Evolutionary conservation across 2,113 vertebrate genomes (phyloP), one percentile per base, ranked within the genome.

Genomic region (Ictidomys tridecemlineatus): DNA sequence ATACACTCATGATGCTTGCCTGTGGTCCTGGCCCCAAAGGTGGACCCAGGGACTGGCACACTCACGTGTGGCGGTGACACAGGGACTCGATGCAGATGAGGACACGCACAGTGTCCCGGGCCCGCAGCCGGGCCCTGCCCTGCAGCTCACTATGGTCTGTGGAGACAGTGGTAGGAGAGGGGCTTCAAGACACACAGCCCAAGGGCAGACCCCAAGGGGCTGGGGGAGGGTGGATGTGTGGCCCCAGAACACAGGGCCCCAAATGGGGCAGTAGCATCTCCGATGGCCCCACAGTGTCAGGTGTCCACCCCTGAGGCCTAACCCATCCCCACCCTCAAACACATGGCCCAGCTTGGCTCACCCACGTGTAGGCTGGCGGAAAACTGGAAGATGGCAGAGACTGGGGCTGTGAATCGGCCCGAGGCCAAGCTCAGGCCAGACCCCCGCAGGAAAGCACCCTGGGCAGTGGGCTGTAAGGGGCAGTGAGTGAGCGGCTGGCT

Each of bases 11-110:
- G 61, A 30, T 32, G 28, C 4, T 34, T 13, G 7, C 65, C 13
- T 39, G 2, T 5, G 1, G 48, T 1, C 73, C 45, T 45, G 13
- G 48, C 18, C 26, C 10, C 20, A 14, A 61, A 4, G 13, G 61
- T 0, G 69, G 88, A 32, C 69, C 30, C 14, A 0, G 32, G 53
- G 53, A 45, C 39, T 30, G 51, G 42, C 37, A 37, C 28, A 98
- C 99, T 98, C 98, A 99, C 99, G 98, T 99, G 98, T 99, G 99
- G 97, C 99, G 98, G 93, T 99, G 99, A 94, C 99, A 99, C 67
- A 99, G 99, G 0, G 99, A 99, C 87, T 99, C 99, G 0, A 99
- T 99, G 98, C 99, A 99, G 98, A 99, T 99, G 97, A 99, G 95
- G 30, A 99, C 99, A 0, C 99, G 99, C 11, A 99, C 98, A 0